Conservation (phyloP, 2,797 vertebrate genomes). For the Intellagama lesueurii region DNA sequence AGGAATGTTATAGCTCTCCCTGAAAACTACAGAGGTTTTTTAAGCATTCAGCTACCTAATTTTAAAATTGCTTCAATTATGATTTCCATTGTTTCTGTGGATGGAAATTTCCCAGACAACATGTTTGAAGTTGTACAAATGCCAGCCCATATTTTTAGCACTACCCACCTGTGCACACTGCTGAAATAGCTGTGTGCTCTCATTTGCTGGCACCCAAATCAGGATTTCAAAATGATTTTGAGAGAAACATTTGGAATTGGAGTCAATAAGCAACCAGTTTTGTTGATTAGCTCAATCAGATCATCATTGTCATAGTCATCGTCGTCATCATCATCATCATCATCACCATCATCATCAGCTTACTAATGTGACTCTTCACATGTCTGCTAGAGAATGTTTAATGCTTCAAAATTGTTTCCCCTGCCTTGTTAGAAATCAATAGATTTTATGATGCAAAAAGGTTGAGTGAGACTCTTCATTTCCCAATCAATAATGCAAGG, state of each 20-base stretch:
- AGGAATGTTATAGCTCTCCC: no score
- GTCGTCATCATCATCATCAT: no score
- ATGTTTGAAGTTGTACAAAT: slow-evolving; percentile 26
- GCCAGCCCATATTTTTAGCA: neutral
- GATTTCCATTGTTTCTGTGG: fast-evolving
- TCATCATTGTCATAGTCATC: no score
- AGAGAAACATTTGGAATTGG: neutral
- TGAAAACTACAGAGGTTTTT: neutral
- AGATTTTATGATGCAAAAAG: slow-evolving; percentile 37
- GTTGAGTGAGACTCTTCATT: slow-evolving; percentile 49
- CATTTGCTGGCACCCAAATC: neutral
- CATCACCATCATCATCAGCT: neutral
- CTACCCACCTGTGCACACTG: slow-evolving; percentile 18
- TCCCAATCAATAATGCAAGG: slow-evolving; percentile 57
- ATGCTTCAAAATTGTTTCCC: slow-evolving; percentile 55
- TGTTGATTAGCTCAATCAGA: no score
- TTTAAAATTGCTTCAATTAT: neutral
- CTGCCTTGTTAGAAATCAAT: slow-evolving; percentile 52
- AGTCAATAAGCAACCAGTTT: no score
- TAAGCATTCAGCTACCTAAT: fast-evolving
- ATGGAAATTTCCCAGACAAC: neutral
- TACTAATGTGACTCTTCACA: slow-evolving; percentile 37
- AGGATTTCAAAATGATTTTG: neutral
- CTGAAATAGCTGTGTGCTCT: slow-evolving; percentile 39
- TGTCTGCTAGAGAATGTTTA: slow-evolving; percentile 41